A percentile compares a stretch with the other conserved stretches of the same genome.
phyloP scores from a whole-genome alignment of 2,797 vertebrate species.

The Clamator glandarius region DNA sequence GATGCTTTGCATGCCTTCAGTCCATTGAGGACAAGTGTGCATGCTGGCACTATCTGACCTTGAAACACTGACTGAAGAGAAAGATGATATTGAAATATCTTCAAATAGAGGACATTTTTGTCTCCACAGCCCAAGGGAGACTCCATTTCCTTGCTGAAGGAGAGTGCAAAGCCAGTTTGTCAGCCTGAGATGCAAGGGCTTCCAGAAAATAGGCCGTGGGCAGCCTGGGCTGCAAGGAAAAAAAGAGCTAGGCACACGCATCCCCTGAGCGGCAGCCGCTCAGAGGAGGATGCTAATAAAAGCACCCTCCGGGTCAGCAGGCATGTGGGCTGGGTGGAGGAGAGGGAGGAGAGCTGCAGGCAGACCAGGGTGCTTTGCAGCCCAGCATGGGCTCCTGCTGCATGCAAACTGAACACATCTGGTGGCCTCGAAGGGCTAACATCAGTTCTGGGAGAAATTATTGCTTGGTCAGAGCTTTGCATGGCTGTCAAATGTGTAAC shows the following conservation, averaged over 20 bases:
- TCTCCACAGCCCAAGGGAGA: neutral
- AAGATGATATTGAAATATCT: neutral
- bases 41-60: neutral
- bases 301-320: neutral
- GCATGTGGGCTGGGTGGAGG: neutral
- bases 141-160: neutral
- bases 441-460: neutral
- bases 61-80: neutral
- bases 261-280: rapidly evolving
- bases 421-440: neutral
- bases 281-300: neutral
- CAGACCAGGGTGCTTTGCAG: neutral
- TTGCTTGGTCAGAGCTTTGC: neutral
- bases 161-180: neutral
- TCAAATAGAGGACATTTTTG: neutral
- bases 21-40: neutral
- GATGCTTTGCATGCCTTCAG: neutral
- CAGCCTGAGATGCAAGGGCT: neutral
- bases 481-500: neutral
- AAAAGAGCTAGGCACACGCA: neutral
- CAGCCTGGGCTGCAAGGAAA: neutral
- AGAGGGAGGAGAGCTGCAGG: neutral
- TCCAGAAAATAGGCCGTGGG: neutral
- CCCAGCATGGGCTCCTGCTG: neutral
- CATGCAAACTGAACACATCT: rapidly evolving